A percentile compares a stretch with the other conserved stretches of the same genome.
phyloP scores from a whole-genome alignment of 2,797 vertebrate species.

The Diceros bicornis region DNA sequence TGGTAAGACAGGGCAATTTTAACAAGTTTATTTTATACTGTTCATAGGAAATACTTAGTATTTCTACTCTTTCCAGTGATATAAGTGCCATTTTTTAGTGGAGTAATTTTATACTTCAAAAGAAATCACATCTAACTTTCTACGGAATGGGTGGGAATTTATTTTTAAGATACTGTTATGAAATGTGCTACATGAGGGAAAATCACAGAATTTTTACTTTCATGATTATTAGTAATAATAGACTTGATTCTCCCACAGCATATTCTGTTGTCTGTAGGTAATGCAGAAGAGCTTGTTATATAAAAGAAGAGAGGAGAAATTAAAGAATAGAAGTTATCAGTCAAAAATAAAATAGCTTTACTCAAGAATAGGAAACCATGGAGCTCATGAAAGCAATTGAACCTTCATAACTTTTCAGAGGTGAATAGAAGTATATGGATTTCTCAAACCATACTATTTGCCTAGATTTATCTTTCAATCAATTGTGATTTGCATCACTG shows the following conservation, averaged over 20 bases:
- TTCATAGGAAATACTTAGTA: not conserved
- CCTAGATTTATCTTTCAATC: not conserved
- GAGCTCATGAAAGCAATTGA: not conserved
- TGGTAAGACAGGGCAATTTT: not conserved
- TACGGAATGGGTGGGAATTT: not conserved
- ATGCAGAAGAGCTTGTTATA: not conserved
- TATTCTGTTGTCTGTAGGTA: not conserved
- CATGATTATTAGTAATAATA: not conserved
- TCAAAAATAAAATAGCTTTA: slow-evolving; percentile 28
- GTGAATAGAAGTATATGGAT: not conserved
- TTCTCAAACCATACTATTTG: not conserved
- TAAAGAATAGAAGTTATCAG: not conserved
- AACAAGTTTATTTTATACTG: slow-evolving; percentile 26
- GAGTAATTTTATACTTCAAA: slow-evolving; percentile 47
- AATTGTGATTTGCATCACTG: not conserved
- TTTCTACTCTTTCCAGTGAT: slow-evolving; percentile 35
- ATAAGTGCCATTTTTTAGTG: not conserved
- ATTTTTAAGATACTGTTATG: slow-evolving; percentile 30
- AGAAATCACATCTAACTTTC: slow-evolving; percentile 13
- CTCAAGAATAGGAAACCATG: not conserved
- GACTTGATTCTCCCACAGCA: not conserved
- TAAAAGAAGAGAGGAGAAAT: not conserved
- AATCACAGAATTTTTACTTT: not conserved
- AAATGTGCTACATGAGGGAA: not conserved
- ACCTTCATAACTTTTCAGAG: not conserved